These are phyloP conservation scores for Rhyacophila brunnea DNA, from an alignment of 1,140 invertebrate species.

Conservation along the genomic window DNA sequence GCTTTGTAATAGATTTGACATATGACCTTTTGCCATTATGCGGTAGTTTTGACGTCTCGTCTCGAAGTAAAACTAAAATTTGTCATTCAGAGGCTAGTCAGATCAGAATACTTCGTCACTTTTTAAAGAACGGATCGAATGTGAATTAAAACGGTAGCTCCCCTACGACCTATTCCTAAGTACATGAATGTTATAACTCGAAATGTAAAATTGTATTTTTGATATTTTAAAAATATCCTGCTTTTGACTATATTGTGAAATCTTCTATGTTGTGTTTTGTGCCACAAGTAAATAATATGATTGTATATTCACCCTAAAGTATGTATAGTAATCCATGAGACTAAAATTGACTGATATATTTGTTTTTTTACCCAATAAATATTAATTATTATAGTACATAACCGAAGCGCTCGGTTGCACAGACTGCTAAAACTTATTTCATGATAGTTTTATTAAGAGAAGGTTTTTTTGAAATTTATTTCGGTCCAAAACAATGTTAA, in stretches of 20 bases:
- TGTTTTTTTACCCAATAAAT: no score
- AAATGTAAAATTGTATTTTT: conserved; percentile 34
- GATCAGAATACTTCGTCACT: neutral
- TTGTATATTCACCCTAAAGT: conserved; percentile 13
- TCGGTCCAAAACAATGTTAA: no score
- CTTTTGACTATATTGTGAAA: conserved; percentile 33
- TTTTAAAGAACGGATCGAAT: neutral
- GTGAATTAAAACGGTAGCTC: neutral
- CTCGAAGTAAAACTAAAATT: no score
- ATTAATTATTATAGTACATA: no score
- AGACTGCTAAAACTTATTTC: no score
- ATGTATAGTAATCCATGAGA: conserved; percentile 17
- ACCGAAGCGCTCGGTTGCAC: no score
- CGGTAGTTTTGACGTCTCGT: no score
- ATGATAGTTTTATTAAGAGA: no score
- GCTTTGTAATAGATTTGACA: no score
- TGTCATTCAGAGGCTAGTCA: no score
- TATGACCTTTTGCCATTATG: no score
- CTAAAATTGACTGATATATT: conserved; percentile 21
- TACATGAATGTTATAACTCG: conserved; percentile 4
- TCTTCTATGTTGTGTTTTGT: conserved; percentile 35
- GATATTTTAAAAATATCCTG: conserved; percentile 37
- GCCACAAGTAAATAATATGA: conserved; percentile 26
- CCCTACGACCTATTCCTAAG: neutral
- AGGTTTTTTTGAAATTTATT: no score